phyloP scores from a whole-genome alignment of 2,888 invertebrate genomes.

The Rotaria sp. region DNA sequence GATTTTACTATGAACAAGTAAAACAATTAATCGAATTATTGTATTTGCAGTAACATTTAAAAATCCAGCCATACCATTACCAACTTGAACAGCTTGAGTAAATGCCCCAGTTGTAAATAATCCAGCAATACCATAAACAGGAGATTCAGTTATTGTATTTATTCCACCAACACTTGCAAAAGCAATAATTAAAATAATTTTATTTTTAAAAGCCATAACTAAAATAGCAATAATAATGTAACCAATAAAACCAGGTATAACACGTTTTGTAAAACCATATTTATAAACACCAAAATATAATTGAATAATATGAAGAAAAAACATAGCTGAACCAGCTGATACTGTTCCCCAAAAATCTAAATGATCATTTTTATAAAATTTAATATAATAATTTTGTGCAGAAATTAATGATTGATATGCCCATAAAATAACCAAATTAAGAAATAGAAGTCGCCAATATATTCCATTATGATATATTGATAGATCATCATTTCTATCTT shows the following conservation, averaged over 20 bases:
- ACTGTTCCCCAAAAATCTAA: neutral
- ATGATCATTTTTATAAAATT: neutral
- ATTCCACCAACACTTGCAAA: neutral
- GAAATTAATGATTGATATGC: neutral
- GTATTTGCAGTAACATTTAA: neutral
- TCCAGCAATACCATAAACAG: neutral
- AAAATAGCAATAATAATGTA: neutral
- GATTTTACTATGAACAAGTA: neutral
- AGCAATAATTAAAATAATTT: neutral
- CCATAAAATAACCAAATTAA: neutral
- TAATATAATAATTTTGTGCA: neutral
- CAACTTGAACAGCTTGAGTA: neutral
- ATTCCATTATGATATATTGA: neutral
- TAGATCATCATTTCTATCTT: neutral
- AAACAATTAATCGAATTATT: neutral
- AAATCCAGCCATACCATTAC: slow-evolving; percentile 6
- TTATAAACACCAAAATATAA: slow-evolving; percentile 2
- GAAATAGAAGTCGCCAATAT: neutral
- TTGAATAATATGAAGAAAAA: neutral
- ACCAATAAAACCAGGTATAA: neutral
- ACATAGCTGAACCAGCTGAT: neutral
- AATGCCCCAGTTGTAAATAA: neutral
- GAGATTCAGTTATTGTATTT: neutral
- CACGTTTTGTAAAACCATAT: neutral
- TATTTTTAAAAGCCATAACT: neutral